Base-by-base conservation (phyloP, 2,888 invertebrate species). In the Taphrorychus bicolor region DNA sequence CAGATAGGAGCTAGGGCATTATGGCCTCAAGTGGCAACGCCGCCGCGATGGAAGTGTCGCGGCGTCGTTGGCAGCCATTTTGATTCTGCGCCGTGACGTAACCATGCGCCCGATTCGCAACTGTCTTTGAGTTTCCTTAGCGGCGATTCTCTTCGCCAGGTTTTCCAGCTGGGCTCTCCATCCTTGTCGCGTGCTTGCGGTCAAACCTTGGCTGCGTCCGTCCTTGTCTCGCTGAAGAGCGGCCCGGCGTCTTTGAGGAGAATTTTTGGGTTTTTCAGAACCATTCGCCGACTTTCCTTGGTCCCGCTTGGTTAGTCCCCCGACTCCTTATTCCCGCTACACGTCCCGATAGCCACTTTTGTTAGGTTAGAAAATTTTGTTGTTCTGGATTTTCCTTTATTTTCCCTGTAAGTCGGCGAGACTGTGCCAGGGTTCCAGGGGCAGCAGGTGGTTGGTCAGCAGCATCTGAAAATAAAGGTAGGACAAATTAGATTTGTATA, bases 241-340 rank as follows among this genome's bases (percentile, higher is more conserved):
- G 32, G 18, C 23, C 11, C 14, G 24, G 24, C 59, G 64, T 64
- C 65, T 69, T 69, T n/a, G n/a, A n/a, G 24, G 42, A 52, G 58
- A 69, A 48, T 69, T 69, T 67, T 60, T 53, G 40, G 42, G 56
- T 48, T 66, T 70, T 67, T 59, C 59, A 41, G 49, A 54, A 61
- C 54, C 70, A 70, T 70, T 70, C 70, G 66, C 70, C 70, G 70
- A 66, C 66, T 60, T 63, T 66, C 62, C 59, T 61, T 56, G 54
- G 40, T 66, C 51, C 66, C 11, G 61, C 40, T 41, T 22, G 56
- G 69, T 59, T 48, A 17, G 42, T 17, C 51, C 45, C 32, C 32
- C 32, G 32, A 32, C 7, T n/a, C n/a, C 3, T 32, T 3, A 7
- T 32, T 32, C 32, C 32, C 32, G 32, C 9, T 32, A 11, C 11